Evolutionary conservation across 2,113 vertebrate species (phyloP), one percentile per base, ranked within the genome.

Genomic region (Onychostruthus taczanowskii): DNA sequence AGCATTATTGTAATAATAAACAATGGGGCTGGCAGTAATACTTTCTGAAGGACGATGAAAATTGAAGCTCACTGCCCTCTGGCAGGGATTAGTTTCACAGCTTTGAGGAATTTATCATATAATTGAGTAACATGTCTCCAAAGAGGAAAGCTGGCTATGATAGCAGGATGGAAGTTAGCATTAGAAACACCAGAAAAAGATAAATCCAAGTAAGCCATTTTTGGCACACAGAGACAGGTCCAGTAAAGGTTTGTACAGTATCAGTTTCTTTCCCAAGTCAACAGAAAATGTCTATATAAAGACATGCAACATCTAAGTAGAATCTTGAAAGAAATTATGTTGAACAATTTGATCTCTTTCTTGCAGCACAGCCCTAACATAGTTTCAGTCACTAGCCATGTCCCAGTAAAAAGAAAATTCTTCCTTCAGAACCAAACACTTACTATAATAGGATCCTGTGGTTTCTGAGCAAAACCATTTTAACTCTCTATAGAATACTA

Each of bases 121-220:
- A 94, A 91, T 16, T 85, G 70, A 82, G 74, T 66, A 87, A 84
- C 7, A 9, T 44, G 84, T 84, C 93, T 94, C 66, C 66, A 82
- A 91, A 87, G 77, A 87, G 39, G 24, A 94, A 92, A 92, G 69
- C 84, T 67, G 84, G 37, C 52, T 75, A n/a, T 44, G 85, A 90
- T 31, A 81, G 68, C 56, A 87, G 80, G 58, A 89, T 77, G 61
- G 31, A 66, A 92, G 69, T 68, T 72, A 79, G 61, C 20, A 19
- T 52, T 91, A 75, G 49, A 91, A 92, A 46, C 37, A 67, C 28
- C 33, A 87, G 58, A 61, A 94, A 86, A 67, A 35, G 78, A 63
- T 59, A 81, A 91, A 80, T 53, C n/a, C 33, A 63, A 74, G 33
- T 63, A 86, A 78, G 21, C 19, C 24, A 33, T 41, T 92, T 92